Conservation (phyloP, 2,797 vertebrate genomes). For the Novumbra hubbsi region DNA sequence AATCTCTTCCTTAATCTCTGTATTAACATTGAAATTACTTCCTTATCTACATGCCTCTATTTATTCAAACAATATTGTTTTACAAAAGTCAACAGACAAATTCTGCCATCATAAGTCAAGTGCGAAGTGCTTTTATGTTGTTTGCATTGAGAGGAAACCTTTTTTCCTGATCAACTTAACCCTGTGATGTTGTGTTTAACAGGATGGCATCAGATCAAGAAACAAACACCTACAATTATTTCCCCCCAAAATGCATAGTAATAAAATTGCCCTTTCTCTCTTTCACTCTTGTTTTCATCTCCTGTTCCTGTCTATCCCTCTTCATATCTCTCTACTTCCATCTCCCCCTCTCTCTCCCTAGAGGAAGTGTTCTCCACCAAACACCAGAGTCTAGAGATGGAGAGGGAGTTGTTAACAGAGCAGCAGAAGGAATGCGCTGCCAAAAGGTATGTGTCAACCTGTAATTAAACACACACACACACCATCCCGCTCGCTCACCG, state of each 20-base stretch:
- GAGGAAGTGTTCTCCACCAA: slow-evolving; percentile 83
- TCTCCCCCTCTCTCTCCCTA: slow-evolving; percentile 46
- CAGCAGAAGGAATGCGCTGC: slow-evolving; percentile 90
- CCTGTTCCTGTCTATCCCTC: neutral
- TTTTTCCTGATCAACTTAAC: slow-evolving; percentile 52
- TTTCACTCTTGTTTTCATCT: slow-evolving; percentile 6
- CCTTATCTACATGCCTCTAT: slow-evolving; percentile 51
- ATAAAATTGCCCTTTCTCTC: slow-evolving; percentile 27
- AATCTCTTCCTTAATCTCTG: neutral
- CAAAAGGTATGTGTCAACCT: slow-evolving; percentile 82
- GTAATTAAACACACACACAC: slow-evolving; percentile 44
- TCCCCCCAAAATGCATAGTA: slow-evolving; percentile 46
- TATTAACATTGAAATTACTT: slow-evolving; percentile 19
- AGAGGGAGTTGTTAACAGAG: slow-evolving; percentile 84
- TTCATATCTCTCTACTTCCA: neutral
- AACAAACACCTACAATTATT: slow-evolving; percentile 60
- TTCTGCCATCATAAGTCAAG: slow-evolving; percentile 59
- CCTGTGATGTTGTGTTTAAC: slow-evolving; percentile 56
- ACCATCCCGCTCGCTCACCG: slow-evolving; percentile 7
- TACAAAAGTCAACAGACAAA: slow-evolving; percentile 54
- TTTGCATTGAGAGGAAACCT: slow-evolving; percentile 66
- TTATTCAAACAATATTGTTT: slow-evolving; percentile 47
- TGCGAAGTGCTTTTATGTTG: slow-evolving; percentile 62
- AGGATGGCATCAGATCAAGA: slow-evolving; percentile 47
- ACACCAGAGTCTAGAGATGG: slow-evolving; percentile 81